Evolutionary conservation across 2,113 vertebrate genomes (phyloP), one percentile per base, ranked within the genome.

Genomic region (Corythoichthys intestinalis): DNA sequence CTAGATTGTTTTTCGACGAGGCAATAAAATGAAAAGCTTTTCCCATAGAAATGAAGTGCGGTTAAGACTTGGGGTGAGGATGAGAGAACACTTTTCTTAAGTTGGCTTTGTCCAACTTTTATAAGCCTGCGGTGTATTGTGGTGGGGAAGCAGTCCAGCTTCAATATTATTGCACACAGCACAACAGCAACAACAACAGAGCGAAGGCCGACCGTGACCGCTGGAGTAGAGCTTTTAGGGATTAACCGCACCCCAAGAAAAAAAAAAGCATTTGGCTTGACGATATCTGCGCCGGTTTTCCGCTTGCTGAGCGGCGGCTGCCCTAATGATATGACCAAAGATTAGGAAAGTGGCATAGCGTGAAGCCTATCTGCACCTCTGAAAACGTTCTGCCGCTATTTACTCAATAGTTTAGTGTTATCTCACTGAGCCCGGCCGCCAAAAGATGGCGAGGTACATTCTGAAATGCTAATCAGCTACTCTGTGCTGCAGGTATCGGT

Each of bases 61-160:
- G 53, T 34, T 37, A 14, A 37, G 56, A 35, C 56, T 37, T 58
- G 34, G 28, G 34, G 54, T 35, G 10, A 57, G 28, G 34, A 57
- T 14, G 54, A n/a, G 52, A 9, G 3, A 56, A 56, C 13, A 35
- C 13, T 58, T 58, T 58, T 37, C 11, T 3, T 28, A 44, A 44
- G 35, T 65, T 20, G 65, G 34, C 62, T 11, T 47, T 47, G 4
- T 63, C 14, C n/a, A 61, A 38, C 9, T 66, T 52, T 1, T 65
- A 10, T 2, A n/a, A 7, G 44, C 76, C 56, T 79, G 62, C 61
- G 69, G 83, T 78, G 6, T 57, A 64, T 74, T 66, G 68, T 41
- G 69, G 74, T 78, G 86, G 79, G 89, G 87, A 90, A 72, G 87
- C 89, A 90, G 88, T 84, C 85, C 79, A 20, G 62, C 73, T 75